Percentiles rank a stretch among this genome's conserved stretches.
phyloP scores from a whole-genome alignment of 2,888 invertebrate genomes.

The Epiblema foenella region DNA sequence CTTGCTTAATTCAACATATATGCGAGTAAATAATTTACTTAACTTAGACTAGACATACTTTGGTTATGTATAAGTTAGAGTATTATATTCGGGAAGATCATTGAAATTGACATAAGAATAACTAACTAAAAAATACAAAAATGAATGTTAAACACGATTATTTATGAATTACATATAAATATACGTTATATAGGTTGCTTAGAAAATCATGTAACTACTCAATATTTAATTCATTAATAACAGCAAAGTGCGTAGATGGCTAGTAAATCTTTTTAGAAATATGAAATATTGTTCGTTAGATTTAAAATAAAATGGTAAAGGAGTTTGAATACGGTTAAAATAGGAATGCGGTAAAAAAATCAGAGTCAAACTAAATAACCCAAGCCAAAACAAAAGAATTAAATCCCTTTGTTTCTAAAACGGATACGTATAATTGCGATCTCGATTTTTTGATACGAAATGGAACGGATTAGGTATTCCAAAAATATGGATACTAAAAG shows the following conservation, averaged over 20 bases:
- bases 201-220: background rate
- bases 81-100: slow-evolving; percentile 18
- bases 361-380: background rate
- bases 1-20: background rate
- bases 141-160: too few relatives aligned
- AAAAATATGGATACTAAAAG: slow-evolving; percentile 23
- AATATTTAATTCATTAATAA: background rate
- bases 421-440: background rate
- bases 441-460: slow-evolving; percentile 7
- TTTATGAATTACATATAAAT: background rate
- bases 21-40: slow-evolving; percentile 20
- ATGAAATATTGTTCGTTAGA: background rate
- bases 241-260: background rate
- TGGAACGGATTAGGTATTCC: slow-evolving; percentile 6
- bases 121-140: background rate
- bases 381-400: background rate
- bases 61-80: slow-evolving; percentile 20
- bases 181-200: background rate
- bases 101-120: background rate
- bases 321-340: too few relatives aligned
- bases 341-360: too few relatives aligned
- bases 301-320: too few relatives aligned
- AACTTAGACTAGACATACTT: slow-evolving; percentile 34
- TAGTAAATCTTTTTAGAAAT: background rate
- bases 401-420: slow-evolving; percentile 1